Conservation (phyloP, 2,797 vertebrate genomes). For the Antrozous pallidus region DNA sequence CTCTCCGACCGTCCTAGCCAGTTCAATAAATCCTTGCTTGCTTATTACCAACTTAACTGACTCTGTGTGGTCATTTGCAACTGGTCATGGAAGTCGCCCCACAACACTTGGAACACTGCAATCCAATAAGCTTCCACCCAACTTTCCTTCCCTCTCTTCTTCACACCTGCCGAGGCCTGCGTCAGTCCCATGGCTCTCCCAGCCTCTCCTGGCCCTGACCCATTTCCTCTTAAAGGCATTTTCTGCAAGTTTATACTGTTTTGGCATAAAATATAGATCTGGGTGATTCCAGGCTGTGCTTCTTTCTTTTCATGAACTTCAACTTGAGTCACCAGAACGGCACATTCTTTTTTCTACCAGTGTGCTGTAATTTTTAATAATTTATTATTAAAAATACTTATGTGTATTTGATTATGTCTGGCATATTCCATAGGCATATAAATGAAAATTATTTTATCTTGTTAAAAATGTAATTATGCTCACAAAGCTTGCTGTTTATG, state of each 20-base stretch:
- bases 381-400: background rate
- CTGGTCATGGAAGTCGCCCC: too few species aligned
- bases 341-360: background rate
- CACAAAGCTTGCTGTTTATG: background rate
- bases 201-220: background rate
- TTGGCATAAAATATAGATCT: background rate
- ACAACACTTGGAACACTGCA: background rate
- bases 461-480: background rate
- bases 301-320: slow-evolving; percentile 17
- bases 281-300: background rate
- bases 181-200: background rate
- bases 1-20: too few species aligned
- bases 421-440: background rate
- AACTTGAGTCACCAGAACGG: background rate
- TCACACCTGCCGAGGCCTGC: background rate
- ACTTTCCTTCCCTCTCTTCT: background rate
- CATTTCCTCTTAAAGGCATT: slow-evolving; percentile 20
- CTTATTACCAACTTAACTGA: too few species aligned
- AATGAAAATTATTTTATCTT: background rate
- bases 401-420: background rate
- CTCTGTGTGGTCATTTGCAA: too few species aligned
- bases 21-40: too few species aligned
- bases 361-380: background rate
- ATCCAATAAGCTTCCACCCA: background rate
- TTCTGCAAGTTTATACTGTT: slow-evolving; percentile 3